phyloP scores from a whole-genome alignment of 2,113 vertebrate species.

The Coreoperca whiteheadi region DNA sequence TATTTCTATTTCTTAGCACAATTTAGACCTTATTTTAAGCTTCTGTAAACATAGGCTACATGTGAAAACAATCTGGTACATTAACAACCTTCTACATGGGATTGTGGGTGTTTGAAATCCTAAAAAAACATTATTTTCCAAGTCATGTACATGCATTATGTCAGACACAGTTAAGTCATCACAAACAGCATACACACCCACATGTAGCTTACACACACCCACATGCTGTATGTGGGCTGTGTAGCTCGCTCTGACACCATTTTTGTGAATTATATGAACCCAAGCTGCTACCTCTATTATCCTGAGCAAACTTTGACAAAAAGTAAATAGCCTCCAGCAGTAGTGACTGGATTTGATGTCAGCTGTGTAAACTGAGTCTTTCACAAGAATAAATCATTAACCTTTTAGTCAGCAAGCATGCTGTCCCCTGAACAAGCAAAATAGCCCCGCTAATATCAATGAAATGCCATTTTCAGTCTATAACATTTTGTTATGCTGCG shows the following conservation, averaged over 20 bases:
- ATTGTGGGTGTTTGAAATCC: neutral
- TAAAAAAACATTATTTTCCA: neutral
- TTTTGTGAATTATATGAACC: slow-evolving; percentile 39
- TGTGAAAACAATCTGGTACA: neutral
- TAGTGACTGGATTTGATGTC: slow-evolving; percentile 19
- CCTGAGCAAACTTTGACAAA: slow-evolving; percentile 26
- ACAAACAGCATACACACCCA: slow-evolving; percentile 8
- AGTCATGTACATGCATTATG: slow-evolving; percentile 6
- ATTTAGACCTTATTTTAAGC: neutral
- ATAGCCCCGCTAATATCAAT: slow-evolving; percentile 40
- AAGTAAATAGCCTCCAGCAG: slow-evolving; percentile 43
- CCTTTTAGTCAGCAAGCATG: slow-evolving; percentile 35
- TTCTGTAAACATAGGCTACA: neutral
- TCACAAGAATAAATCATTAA: slow-evolving; percentile 77
- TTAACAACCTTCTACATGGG: neutral
- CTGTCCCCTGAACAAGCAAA: slow-evolving; percentile 3
- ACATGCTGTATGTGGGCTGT: slow-evolving; percentile 12
- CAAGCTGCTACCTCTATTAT: slow-evolving; percentile 24
- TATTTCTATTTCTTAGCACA: neutral
- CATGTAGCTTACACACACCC: slow-evolving; percentile 29
- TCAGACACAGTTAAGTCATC: slow-evolving; percentile 10
- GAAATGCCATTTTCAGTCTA: slow-evolving; percentile 55
- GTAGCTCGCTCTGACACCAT: slow-evolving; percentile 27
- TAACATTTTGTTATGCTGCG: slow-evolving; percentile 49
- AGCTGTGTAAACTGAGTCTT: slow-evolving; percentile 67